Conservation (phyloP, 2,888 invertebrate species). For the Caenorhabditis sp. region DNA sequence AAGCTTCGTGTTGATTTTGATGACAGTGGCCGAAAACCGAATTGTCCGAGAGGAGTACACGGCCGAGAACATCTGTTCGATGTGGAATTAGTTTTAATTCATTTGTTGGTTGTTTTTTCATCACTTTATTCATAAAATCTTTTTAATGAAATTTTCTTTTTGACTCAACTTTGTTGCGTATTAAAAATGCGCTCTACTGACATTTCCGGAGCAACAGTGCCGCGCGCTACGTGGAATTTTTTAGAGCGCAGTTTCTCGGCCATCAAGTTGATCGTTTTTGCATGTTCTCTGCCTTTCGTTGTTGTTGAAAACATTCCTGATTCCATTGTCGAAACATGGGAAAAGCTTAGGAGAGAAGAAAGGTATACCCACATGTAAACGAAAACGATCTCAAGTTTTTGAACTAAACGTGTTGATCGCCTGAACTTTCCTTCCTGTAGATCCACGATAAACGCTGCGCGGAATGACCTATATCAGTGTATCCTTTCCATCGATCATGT, state of each 20-base stretch:
- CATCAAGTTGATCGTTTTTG: too few species aligned
- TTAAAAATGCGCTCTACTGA: constrained; percentile 13
- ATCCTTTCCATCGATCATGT: not conserved
- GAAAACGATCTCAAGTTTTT: not conserved
- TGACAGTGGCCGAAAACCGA: not conserved
- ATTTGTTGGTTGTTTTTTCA: too few species aligned
- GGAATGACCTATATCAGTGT: constrained; percentile 36
- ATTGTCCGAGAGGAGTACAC: constrained; percentile 48
- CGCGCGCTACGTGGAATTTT: constrained; percentile 21
- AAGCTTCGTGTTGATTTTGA: not conserved
- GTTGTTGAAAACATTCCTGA: too few species aligned
- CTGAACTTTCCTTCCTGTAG: not conserved
- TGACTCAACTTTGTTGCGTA: too few species aligned
- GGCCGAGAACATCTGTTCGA: constrained; percentile 11
- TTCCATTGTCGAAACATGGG: too few species aligned
- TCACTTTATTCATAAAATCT: too few species aligned
- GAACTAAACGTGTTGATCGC: not conserved
- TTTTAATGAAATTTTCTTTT: not conserved
- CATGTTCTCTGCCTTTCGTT: too few species aligned
- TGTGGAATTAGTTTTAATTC: not conserved
- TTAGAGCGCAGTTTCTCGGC: constrained; percentile 9
- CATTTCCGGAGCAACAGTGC: not conserved
- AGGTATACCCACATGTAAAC: not conserved
- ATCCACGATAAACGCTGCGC: constrained; percentile 1
- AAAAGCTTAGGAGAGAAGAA: too few species aligned